phyloP scores from a whole-genome alignment of 2,113 vertebrate species.

The Lutjanus erythropterus region DNA sequence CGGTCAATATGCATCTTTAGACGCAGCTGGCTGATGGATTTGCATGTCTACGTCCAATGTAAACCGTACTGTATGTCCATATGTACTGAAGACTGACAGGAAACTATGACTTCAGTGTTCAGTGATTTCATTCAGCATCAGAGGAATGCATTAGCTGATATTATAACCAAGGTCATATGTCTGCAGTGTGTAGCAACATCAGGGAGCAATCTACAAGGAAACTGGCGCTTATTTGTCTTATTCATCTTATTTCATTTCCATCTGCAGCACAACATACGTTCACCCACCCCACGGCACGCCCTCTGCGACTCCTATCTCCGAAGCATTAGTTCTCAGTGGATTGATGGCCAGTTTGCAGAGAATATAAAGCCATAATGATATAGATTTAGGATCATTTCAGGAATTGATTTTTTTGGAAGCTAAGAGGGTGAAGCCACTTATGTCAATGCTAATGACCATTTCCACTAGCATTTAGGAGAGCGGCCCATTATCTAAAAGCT shows the following conservation, averaged over 20 bases:
- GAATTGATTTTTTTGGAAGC: slow-evolving; percentile 85
- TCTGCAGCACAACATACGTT: slow-evolving; percentile 39
- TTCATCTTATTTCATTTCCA: slow-evolving; percentile 58
- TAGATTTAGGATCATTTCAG: slow-evolving; percentile 84
- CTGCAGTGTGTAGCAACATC: slow-evolving; percentile 43
- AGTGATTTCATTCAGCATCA: slow-evolving; percentile 20
- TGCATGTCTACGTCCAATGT: slow-evolving; percentile 9
- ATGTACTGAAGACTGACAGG: slow-evolving; percentile 1
- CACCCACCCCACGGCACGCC: slow-evolving; percentile 14
- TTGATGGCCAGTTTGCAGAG: slow-evolving; percentile 80
- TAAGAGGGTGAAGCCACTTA: slow-evolving; percentile 87
- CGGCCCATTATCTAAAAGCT: slow-evolving; percentile 84
- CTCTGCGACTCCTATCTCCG: slow-evolving; percentile 39
- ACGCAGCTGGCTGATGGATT: neutral
- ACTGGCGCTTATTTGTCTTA: slow-evolving; percentile 31
- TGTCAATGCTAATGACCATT: slow-evolving; percentile 86
- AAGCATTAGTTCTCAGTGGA: slow-evolving; percentile 79
- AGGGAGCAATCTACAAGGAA: slow-evolving; percentile 35
- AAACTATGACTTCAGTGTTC: slow-evolving; percentile 36
- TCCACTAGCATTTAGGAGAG: slow-evolving; percentile 81
- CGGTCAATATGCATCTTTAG: slow-evolving; percentile 26
- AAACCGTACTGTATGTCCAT: neutral
- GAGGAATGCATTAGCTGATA: slow-evolving; percentile 48
- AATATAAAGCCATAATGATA: slow-evolving; percentile 83
- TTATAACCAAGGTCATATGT: slow-evolving; percentile 21